phyloP scores from a whole-genome alignment of 1,140 invertebrate species.

The Trichomalopsis sarcophagae region DNA sequence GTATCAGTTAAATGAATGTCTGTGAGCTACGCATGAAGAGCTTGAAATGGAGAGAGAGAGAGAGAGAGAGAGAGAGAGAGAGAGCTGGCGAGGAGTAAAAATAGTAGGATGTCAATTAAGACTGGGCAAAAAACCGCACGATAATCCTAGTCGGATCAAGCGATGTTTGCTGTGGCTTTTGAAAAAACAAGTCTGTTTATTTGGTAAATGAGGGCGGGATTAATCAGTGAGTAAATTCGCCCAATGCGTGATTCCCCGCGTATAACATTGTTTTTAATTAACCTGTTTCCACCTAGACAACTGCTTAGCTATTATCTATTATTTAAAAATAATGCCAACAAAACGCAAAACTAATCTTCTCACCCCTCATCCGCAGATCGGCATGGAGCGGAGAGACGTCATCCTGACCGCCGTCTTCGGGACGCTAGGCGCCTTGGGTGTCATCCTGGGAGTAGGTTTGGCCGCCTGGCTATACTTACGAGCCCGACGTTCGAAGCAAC shows the following conservation, averaged over 20 bases:
- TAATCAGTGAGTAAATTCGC: background rate
- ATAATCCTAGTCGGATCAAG: background rate
- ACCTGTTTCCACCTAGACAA: too few relatives aligned
- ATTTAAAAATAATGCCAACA: too few relatives aligned
- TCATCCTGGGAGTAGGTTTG: constrained; percentile 71
- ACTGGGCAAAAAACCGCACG: background rate
- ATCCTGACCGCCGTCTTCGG: constrained; percentile 75
- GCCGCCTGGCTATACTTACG: constrained; percentile 73
- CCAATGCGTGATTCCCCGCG: too few relatives aligned
- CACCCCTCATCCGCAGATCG: constrained; percentile 61
- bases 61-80: too few relatives aligned
- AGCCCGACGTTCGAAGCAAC: constrained; percentile 69
- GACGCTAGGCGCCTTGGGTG: constrained; percentile 70
- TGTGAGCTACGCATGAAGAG: too few relatives aligned
- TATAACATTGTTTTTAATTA: too few relatives aligned
- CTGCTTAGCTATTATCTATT: too few relatives aligned
- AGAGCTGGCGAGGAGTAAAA: background rate
- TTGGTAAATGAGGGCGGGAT: background rate
- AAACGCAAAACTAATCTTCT: background rate
- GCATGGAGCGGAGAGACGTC: constrained; percentile 74
- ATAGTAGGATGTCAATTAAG: background rate
- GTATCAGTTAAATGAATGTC: too few relatives aligned
- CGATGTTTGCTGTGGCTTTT: background rate
- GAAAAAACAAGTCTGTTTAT: background rate
- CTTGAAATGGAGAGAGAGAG: too few relatives aligned